A percentile compares a stretch with the other conserved stretches of the same genome.
phyloP scores from a whole-genome alignment of 2,888 invertebrate genomes.

The Lepidochitona cinerea region DNA sequence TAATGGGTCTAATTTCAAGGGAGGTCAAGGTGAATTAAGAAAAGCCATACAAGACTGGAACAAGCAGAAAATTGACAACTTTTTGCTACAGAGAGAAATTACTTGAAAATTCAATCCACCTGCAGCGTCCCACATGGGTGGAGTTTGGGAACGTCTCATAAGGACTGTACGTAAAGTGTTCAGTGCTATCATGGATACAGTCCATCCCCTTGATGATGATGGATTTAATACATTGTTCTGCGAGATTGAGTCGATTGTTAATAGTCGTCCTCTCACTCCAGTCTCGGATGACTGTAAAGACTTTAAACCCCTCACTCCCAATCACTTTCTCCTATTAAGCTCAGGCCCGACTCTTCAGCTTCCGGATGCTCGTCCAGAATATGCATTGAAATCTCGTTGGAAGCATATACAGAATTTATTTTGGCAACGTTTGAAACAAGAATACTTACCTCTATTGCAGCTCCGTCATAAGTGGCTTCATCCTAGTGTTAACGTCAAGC shows the following conservation, averaged over 20 bases:
- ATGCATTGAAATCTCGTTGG: background rate
- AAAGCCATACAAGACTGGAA: background rate
- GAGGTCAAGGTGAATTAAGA: background rate
- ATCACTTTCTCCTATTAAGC: background rate
- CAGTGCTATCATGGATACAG: background rate
- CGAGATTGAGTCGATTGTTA: background rate
- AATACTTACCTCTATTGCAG: background rate
- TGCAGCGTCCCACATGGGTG: background rate
- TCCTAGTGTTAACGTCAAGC: background rate
- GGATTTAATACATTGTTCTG: background rate
- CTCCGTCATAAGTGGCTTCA: background rate
- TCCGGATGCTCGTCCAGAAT: background rate
- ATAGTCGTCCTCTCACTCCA: no score
- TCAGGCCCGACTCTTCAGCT: background rate
- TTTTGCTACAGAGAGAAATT: background rate
- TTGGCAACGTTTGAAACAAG: background rate
- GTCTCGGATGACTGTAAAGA: background rate
- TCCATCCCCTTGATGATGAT: background rate
- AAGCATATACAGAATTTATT: background rate
- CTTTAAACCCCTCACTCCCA: background rate
- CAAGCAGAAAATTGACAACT: background rate
- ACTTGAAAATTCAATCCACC: background rate
- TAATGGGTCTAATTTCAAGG: slow-evolving; percentile 16
- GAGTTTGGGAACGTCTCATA: background rate
- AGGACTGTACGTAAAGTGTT: background rate